Conservation (phyloP, 2,888 invertebrate species). For the Dinocampus coccinellae region DNA sequence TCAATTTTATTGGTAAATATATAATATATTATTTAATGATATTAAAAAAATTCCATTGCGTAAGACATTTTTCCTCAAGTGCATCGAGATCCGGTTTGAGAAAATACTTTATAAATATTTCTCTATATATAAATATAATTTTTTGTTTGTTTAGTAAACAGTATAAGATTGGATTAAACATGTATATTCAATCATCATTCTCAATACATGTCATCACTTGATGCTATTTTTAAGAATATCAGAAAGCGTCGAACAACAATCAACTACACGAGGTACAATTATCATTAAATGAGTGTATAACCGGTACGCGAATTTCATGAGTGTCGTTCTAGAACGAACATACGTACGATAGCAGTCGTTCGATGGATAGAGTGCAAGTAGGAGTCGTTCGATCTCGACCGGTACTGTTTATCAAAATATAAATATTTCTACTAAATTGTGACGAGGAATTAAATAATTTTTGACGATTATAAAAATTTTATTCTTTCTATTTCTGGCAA, state of each 20-base stretch:
- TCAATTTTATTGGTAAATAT: too few relatives aligned
- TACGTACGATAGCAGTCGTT: constrained; percentile 4
- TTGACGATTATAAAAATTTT: not conserved
- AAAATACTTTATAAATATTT: not conserved
- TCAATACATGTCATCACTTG: not conserved
- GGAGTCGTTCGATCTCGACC: constrained; percentile 12
- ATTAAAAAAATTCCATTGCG: not conserved
- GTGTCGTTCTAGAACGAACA: constrained; percentile 2
- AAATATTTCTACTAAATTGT: not conserved
- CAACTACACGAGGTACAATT: constrained; percentile 40
- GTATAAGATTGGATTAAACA: not conserved
- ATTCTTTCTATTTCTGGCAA: not conserved
- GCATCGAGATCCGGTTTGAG: not conserved
- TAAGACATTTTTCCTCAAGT: not conserved
- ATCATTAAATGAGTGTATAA: constrained; percentile 44
- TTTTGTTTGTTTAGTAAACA: too few relatives aligned
- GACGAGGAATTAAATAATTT: not conserved
- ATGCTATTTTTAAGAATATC: not conserved
- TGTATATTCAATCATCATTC: not conserved
- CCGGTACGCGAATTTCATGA: constrained; percentile 42
- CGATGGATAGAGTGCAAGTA: constrained; percentile 8
- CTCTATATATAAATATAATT: not conserved
- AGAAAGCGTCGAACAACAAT: constrained; percentile 35
- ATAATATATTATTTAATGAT: too few relatives aligned
- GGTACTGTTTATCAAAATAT: not conserved